Base-by-base conservation (phyloP, 1,140 invertebrate genomes). In the Drosophila sturtevanti region DNA sequence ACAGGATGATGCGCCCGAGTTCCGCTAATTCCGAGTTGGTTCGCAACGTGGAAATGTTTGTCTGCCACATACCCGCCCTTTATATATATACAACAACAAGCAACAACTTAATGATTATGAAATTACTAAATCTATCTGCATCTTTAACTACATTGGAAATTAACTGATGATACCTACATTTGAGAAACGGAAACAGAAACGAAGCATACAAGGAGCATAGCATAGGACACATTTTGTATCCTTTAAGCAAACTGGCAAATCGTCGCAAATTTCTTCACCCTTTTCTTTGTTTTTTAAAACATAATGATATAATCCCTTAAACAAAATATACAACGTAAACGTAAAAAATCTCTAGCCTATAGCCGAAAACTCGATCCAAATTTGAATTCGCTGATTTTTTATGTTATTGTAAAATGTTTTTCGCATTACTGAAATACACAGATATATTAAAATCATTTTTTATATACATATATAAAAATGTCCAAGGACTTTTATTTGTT, bases 1-100 rank as follows among this genome's bases (percentile, higher is more conserved):
- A 63, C 98, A 97, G 77, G 98, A 99, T 85, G 98, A 99, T 92
- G 79, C 90, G 84, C 90, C 90, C 41, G 90, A 91, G 52, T 91
- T 91, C 77, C 90, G 90, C 84, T 91, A 91, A 69, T 56, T 56
- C 54, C 54, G 65, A 86, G 41, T 56, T 44, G 76, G 61, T 44
- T 41, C 27, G 38, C 55, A 78, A 73, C 71, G 41, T 79, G 75
- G 74, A 87, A 91, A 82, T 87, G 87, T 90, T 91, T 91, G 90
- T 91, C 90, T 91, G 90, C 90, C 90, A 91, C 90, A 91, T 91
- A 91, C 90, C 90, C 90, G 90, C 90, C 90, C 90, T 91, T 86
- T 90, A 91, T 90, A 89, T 90, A 89, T 79, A 89, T 65, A 91
- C 72, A 89, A 81, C 72, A 73, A 72, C 67, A 89, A 89, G 66